phyloP scores from a whole-genome alignment of 2,113 vertebrate species.

The Atractosteus spatula region DNA sequence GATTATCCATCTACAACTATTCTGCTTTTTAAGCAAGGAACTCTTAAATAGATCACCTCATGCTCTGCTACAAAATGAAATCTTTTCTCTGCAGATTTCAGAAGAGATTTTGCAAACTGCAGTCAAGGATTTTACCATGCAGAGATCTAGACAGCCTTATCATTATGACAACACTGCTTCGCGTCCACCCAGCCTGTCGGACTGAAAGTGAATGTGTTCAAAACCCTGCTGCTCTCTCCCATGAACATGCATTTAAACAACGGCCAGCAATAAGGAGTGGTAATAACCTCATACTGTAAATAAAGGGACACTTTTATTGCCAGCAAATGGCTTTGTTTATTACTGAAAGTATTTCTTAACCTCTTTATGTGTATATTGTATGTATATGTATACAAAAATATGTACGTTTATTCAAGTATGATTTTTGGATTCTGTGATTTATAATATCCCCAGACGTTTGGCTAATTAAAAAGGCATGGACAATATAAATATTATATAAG shows the following conservation, averaged over 20 bases:
- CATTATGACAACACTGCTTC: conserved; percentile 40
- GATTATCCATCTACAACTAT: no score
- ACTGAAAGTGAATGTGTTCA: conserved; percentile 18
- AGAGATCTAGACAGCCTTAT: conserved; percentile 47
- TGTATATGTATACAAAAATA: conserved; percentile 41
- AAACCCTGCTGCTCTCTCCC: conserved; percentile 46
- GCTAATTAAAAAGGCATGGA: no score
- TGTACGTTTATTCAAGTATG: conserved; percentile 6
- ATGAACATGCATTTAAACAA: conserved; percentile 49
- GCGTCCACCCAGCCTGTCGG: conserved; percentile 31
- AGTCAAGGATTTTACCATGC: conserved; percentile 22
- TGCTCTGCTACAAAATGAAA: no score
- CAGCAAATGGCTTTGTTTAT: conserved; percentile 11
- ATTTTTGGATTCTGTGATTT: background rate
- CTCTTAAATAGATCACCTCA: no score
- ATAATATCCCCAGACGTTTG: background rate
- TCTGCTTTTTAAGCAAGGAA: no score
- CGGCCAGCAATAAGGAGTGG: conserved; percentile 50
- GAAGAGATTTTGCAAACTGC: no score
- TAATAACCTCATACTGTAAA: conserved; percentile 56
- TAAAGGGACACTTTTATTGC: conserved; percentile 42
- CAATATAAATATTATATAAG: conserved; percentile 6
- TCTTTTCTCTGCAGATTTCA: no score
- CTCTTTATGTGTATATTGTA: conserved; percentile 44
- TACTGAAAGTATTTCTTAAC: no score